Evolutionary conservation across 2,113 vertebrate genomes (phyloP).

Genomic region (Meles meles): DNA sequence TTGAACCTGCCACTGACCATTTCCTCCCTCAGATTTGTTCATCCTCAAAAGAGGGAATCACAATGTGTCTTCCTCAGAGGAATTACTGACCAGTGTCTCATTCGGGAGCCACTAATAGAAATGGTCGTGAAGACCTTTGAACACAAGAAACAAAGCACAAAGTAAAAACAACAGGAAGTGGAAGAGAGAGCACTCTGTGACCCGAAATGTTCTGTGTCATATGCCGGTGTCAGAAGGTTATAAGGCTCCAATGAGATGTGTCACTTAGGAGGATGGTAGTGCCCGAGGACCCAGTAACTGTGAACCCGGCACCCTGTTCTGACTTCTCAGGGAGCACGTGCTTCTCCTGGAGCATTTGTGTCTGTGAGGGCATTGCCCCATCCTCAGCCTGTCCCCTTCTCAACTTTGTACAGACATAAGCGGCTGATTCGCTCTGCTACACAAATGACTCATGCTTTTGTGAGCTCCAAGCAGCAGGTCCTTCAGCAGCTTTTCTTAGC

Average conservation of each 20-base stretch:
- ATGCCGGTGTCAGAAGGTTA: background rate
- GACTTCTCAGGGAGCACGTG: background rate
- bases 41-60: background rate
- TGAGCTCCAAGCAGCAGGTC: background rate
- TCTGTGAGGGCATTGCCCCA: background rate
- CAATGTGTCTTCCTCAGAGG: background rate
- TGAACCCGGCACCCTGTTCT: background rate
- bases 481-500: background rate
- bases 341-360: background rate
- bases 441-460: slow-evolving; percentile 6
- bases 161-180: slow-evolving; percentile 49
- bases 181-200: background rate
- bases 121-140: background rate
- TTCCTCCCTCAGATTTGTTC: background rate
- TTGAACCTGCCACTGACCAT: background rate
- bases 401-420: background rate
- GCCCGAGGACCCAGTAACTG: background rate
- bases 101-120: background rate
- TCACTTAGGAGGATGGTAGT: background rate
- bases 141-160: background rate
- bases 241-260: background rate
- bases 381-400: background rate
- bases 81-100: background rate
- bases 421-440: background rate
- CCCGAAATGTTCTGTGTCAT: background rate